A percentile compares a stretch with the other conserved stretches of the same genome.
Evolutionary conservation across 2,113 vertebrate species (phyloP).

Genomic region (Drymodes brunneopygia): DNA sequence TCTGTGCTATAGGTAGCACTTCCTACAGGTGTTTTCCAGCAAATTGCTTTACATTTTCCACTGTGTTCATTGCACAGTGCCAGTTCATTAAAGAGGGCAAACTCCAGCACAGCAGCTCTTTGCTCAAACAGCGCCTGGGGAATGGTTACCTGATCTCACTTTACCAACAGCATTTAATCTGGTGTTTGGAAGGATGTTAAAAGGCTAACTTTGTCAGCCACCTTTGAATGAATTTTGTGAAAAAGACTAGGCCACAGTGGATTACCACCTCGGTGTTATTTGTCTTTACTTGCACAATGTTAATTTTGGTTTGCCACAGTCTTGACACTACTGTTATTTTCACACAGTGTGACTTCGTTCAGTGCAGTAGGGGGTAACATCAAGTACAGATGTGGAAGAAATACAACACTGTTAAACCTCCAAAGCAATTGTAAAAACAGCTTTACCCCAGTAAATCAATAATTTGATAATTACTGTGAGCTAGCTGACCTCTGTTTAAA

Average conservation of each 20-base stretch:
- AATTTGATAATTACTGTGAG: conserved; percentile 64
- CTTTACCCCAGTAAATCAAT: conserved; percentile 58
- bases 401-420: conserved; percentile 35
- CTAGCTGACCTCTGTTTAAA: conserved; percentile 58
- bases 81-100: conserved; percentile 9
- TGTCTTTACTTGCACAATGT: neutral
- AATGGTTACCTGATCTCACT: neutral
- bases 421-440: conserved; percentile 56
- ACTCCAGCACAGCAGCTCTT: neutral
- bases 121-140: conserved; percentile 10
- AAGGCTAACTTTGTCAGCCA: conserved; percentile 13
- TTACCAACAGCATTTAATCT: neutral
- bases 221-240: conserved; percentile 14
- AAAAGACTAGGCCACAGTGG: neutral
- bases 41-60: neutral
- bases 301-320: conserved; percentile 31
- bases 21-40: neutral
- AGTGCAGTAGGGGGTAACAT: neutral
- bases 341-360: conserved; percentile 8
- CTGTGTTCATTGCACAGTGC: neutral
- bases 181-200: neutral
- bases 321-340: neutral
- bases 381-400: conserved; percentile 42
- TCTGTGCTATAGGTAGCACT: neutral
- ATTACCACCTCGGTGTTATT: neutral